Evolutionary conservation across 2,888 invertebrate genomes (phyloP).

Genomic region (Vanessa cardui): DNA sequence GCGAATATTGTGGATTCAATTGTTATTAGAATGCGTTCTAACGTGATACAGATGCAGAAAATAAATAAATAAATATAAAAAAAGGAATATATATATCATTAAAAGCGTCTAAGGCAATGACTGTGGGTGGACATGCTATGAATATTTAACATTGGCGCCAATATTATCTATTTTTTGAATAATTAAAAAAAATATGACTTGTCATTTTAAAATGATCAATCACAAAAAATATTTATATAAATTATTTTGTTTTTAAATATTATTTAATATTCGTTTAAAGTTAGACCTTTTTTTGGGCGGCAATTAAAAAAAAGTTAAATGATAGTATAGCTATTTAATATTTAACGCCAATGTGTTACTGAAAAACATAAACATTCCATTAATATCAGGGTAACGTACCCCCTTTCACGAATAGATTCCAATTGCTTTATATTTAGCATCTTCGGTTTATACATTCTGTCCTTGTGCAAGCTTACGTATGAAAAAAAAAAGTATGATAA

Average conservation of each 20-base stretch:
- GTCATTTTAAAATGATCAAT: not conserved
- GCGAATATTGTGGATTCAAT: not conserved
- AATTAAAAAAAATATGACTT: not conserved
- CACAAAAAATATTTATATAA: too few relatives aligned
- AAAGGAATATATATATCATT: conserved; percentile 3
- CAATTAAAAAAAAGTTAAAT: not conserved
- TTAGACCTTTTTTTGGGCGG: too few relatives aligned
- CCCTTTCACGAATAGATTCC: conserved; percentile 92
- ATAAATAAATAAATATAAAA: conserved; percentile 11
- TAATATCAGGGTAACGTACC: conserved; percentile 83
- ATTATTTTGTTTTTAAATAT: too few relatives aligned
- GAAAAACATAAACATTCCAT: conserved; percentile 54
- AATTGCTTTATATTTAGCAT: conserved; percentile 93
- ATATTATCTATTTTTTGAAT: conserved; percentile 36
- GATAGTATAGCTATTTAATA: not conserved
- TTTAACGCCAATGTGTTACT: conserved; percentile 42
- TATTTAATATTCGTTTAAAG: too few relatives aligned
- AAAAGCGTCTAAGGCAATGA: conserved; percentile 29
- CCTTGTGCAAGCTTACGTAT: conserved; percentile 72
- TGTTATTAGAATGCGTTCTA: conserved; percentile 14
- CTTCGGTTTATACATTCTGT: conserved; percentile 84
- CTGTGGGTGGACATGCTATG: conserved; percentile 50
- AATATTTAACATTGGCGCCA: conserved; percentile 53
- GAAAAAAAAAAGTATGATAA: conserved; percentile 47
- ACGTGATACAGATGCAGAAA: conserved; percentile 14